These are phyloP conservation scores for Neomonachus schauinslandi DNA, from an alignment of 2,113 vertebrate genomes.

Conservation along the genomic window DNA sequence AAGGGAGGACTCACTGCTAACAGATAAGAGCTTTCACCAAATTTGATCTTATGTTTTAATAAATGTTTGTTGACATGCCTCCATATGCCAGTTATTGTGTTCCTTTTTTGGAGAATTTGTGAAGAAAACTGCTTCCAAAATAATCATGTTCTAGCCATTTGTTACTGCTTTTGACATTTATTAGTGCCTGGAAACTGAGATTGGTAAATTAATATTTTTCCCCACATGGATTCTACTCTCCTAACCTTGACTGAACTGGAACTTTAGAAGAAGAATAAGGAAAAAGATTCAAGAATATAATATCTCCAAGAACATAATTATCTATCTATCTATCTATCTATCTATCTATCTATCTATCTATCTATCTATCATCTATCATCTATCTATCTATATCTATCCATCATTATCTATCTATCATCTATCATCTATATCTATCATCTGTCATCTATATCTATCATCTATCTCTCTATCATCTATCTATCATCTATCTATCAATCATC, in stretches of 20 bases:
- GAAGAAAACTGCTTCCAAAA: background rate
- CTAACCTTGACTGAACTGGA: background rate
- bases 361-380: background rate
- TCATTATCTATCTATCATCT: background rate
- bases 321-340: background rate
- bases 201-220: background rate
- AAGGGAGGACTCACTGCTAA: background rate
- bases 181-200: background rate
- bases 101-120: background rate
- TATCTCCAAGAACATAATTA: background rate
- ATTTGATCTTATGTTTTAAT: background rate
- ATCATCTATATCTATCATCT: no score
- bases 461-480: background rate
- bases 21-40: background rate
- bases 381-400: no score
- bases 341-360: no score
- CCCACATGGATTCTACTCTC: background rate
- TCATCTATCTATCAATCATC: background rate
- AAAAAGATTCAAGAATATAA: background rate
- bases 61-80: background rate
- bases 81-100: background rate
- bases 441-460: no score
- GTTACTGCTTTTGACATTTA: constrained; percentile 7
- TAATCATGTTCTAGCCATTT: background rate
- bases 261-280: background rate